Conservation (phyloP, 2,113 vertebrate species). For the Phaetusa simplex region DNA sequence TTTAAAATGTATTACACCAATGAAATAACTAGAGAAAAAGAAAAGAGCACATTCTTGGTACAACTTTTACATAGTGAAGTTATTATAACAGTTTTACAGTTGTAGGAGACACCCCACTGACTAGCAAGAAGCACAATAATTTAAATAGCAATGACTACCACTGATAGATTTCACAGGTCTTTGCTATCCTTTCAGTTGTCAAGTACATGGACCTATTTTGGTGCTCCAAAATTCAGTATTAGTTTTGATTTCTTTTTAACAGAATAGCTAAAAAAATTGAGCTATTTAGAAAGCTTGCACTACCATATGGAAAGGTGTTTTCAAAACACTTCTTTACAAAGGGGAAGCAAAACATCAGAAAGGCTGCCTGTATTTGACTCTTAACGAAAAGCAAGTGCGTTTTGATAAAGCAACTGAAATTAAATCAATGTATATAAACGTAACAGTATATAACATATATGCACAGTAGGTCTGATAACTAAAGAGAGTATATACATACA, state of each 20-base stretch:
- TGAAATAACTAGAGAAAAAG: background rate
- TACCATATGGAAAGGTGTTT: background rate
- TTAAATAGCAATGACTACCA: background rate
- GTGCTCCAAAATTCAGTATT: background rate
- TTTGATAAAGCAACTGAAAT: background rate
- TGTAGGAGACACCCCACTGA: background rate
- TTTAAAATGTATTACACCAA: background rate
- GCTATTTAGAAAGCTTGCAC: background rate
- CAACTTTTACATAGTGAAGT: background rate
- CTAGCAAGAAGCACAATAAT: background rate
- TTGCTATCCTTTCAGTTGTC: background rate
- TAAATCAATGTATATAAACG: background rate
- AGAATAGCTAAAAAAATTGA: background rate
- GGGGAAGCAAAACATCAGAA: background rate
- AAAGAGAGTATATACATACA: background rate
- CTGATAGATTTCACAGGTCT: background rate
- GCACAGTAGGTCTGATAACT: background rate
- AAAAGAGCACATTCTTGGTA: background rate
- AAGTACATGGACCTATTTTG: background rate
- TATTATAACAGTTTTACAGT: background rate
- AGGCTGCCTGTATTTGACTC: background rate
- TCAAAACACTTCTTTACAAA: background rate
- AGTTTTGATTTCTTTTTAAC: background rate
- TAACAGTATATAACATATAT: background rate
- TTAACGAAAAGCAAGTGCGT: background rate